Conservation (phyloP, 1,140 invertebrate genomes). For the Lasaia peninsularis region DNA sequence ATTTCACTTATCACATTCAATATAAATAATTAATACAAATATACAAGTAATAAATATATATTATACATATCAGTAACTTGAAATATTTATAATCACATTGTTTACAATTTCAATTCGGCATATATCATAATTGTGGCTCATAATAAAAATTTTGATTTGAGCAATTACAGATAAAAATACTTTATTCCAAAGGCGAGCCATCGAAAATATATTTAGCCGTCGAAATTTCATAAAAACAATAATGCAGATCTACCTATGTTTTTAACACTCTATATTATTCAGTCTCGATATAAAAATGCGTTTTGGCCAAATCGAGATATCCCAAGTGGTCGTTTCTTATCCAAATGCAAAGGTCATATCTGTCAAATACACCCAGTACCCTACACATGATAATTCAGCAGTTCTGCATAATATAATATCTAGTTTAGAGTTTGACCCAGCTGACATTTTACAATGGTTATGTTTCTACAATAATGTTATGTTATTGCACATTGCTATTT, state of each 20-base stretch:
- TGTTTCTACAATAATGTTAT: too few relatives aligned
- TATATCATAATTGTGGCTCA: constrained; percentile 64
- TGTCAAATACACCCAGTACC: constrained; percentile 53
- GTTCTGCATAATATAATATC: neutral
- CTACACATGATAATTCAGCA: constrained; percentile 32
- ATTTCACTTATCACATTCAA: constrained; percentile 67
- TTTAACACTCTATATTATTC: constrained; percentile 70
- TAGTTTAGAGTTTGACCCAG: neutral
- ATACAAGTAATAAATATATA: constrained; percentile 41
- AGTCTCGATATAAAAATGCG: constrained; percentile 73
- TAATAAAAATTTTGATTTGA: constrained; percentile 71
- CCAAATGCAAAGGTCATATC: constrained; percentile 51
- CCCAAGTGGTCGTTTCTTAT: constrained; percentile 58
- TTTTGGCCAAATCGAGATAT: constrained; percentile 74
- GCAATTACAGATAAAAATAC: constrained; percentile 68
- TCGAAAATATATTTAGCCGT: constrained; percentile 67
- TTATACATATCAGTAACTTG: constrained; percentile 59
- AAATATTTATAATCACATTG: constrained; percentile 62
- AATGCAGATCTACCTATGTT: constrained; percentile 71
- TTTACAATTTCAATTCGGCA: constrained; percentile 65
- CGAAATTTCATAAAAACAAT: constrained; percentile 70
- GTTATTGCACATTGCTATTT: too few relatives aligned
- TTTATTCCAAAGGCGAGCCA: constrained; percentile 71
- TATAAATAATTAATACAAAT: constrained; percentile 57
- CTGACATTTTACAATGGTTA: too few relatives aligned